Conservation (phyloP, 1,140 invertebrate species). For the Oncopodura yosiiana region DNA sequence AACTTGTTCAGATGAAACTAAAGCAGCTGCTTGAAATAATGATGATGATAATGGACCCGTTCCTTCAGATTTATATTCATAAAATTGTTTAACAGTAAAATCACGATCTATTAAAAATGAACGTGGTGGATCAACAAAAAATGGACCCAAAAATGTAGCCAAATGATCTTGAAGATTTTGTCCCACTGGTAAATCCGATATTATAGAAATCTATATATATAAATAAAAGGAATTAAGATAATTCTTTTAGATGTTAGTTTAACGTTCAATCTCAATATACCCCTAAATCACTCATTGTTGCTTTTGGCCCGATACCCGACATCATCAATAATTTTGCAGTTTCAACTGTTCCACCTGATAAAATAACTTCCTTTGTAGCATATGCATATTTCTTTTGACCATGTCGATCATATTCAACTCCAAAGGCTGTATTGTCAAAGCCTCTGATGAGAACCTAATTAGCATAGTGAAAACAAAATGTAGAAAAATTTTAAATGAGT, state of each 20-base stretch:
- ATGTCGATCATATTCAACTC: slow-evolving; percentile 8
- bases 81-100: slow-evolving; percentile 4
- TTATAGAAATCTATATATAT: neutral
- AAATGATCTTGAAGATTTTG: slow-evolving; percentile 17
- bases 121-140: slow-evolving; percentile 10
- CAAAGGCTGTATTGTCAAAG: slow-evolving; percentile 6
- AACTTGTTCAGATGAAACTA: neutral
- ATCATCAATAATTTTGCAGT: slow-evolving; percentile 6
- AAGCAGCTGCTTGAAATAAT: slow-evolving; percentile 7
- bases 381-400: neutral
- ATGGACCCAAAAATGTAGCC: slow-evolving; percentile 3
- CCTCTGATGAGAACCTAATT: slow-evolving; percentile 14
- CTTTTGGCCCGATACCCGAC: slow-evolving; percentile 9
- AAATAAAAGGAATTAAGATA: neutral
- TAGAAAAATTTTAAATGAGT: neutral
- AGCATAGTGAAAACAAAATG: neutral
- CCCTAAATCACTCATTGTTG: slow-evolving; percentile 17
- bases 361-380: slow-evolving; percentile 10
- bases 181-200: slow-evolving; percentile 4
- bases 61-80: slow-evolving; percentile 10
- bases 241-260: neutral
- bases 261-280: slow-evolving; percentile 1
- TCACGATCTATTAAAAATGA: slow-evolving; percentile 3
- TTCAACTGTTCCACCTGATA: neutral
- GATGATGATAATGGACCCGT: slow-evolving; percentile 6